Evolutionary conservation across 2,888 invertebrate genomes (phyloP), one percentile per base, ranked within the genome.

Genomic region (Tineola bisselliella): DNA sequence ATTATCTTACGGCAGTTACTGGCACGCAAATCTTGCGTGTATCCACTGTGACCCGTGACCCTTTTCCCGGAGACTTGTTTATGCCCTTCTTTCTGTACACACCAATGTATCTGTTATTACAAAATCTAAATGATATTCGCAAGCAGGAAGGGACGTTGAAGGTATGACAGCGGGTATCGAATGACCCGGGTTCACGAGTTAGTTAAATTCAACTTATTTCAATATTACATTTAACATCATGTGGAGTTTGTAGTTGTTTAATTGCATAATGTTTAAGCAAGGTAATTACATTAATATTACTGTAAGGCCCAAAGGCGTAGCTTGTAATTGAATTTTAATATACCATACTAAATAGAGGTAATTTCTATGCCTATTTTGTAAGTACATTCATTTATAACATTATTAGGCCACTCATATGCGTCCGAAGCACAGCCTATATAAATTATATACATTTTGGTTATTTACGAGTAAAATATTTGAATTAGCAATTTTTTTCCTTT

Each of bases 11-110:
- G 73, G 69, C 69, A 60, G 67, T 68, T 65, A 66, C 68, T 69
- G 69, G 69, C 74, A 76, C 68, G 74, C 69, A 68, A 71, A 71
- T 69, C 69, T 74, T 70, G 75, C 77, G 74, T 76, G 77, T 72
- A 63, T 64, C 69, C 62, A 30, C 63, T 63, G 8, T 68, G 76
- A 79, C 76, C 79, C 75, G 68, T 77, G 78, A 74, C 68, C 72
- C 76, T 77, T 25, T 75, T 76, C 74, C 74, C 75, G 73, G 75
- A 72, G 74, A 77, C 76, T 75, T 73, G 76, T 73, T 70, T 70
- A 68, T 60, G 72, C 71, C 74, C 71, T 71, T 77, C 73, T 72
- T 69, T 71, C 69, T 63, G 64, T 62, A 66, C 65, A n/a, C 30
- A 63, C 70, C 69, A 75, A 74, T 72, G 71, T 71, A 70, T 10